These are phyloP conservation scores for Diplogasteroides magnus DNA, from an alignment of 1,140 invertebrate genomes.

Conservation along the genomic window DNA sequence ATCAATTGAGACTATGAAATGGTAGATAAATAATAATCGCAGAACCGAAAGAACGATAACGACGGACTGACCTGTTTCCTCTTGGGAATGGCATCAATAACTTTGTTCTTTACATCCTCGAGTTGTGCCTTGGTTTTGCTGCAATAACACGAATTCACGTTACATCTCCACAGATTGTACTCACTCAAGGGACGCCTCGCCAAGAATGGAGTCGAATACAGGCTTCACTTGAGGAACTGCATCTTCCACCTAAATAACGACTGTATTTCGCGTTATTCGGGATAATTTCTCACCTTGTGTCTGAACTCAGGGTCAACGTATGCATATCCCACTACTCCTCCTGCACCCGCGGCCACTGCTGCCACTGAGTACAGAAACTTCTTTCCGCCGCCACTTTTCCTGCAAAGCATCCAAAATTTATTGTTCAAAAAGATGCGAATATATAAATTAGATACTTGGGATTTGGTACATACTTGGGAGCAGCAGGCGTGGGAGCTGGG, in stretches of 20 bases:
- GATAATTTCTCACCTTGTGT: slow-evolving; percentile 15
- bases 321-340: slow-evolving; percentile 32
- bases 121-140: slow-evolving; percentile 20
- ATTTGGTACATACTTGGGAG: too few species aligned
- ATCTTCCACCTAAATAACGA: not conserved
- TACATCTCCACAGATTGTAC: not conserved
- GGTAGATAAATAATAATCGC: not conserved
- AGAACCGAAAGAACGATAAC: too few species aligned
- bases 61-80: slow-evolving; percentile 11
- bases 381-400: slow-evolving; percentile 21
- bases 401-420: not conserved
- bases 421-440: too few species aligned
- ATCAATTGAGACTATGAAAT: not conserved
- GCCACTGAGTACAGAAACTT: slow-evolving; percentile 4
- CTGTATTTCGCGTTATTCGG: not conserved
- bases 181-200: slow-evolving; percentile 15
- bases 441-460: too few species aligned
- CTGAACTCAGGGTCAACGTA: slow-evolving; percentile 35
- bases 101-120: slow-evolving; percentile 11
- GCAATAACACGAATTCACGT: not conserved
- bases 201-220: slow-evolving; percentile 22
- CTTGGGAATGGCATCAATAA: slow-evolving; percentile 9
- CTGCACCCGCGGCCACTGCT: slow-evolving; percentile 12
- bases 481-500: too few species aligned
- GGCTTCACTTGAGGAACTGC: slow-evolving; percentile 17